Percentiles rank a stretch among this genome's conserved stretches.
phyloP scores from a whole-genome alignment of 2,888 invertebrate genomes.

The Timema podura region DNA sequence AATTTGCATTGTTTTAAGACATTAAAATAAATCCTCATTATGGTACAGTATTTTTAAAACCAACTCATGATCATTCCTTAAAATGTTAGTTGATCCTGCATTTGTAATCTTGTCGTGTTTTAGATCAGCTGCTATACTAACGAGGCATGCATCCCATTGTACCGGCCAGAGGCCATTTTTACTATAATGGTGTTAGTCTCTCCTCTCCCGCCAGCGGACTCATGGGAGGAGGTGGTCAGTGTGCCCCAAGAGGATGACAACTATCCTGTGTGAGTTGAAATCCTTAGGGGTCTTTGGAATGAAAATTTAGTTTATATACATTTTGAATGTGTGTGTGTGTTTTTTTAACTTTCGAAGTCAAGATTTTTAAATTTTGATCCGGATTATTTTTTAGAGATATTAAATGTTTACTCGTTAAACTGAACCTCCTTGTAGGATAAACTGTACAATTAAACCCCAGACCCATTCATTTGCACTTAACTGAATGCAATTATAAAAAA shows the following conservation, averaged over 20 bases:
- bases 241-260: conserved; percentile 16
- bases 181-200: conserved; percentile 73
- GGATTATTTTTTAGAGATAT: neutral
- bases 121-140: conserved; percentile 59
- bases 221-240: conserved; percentile 48
- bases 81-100: conserved; percentile 7
- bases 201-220: conserved; percentile 58
- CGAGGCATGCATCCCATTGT: conserved; percentile 66
- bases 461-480: no score
- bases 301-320: conserved; percentile 16
- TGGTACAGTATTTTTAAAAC: neutral
- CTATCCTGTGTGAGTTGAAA: conserved; percentile 20
- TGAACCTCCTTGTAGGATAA: no score
- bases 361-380: no score
- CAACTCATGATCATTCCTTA: neutral
- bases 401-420: neutral
- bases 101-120: conserved; percentile 13
- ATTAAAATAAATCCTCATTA: neutral
- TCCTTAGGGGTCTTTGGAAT: conserved; percentile 18
- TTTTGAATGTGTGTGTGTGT: no score
- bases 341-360: no score
- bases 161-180: conserved; percentile 52
- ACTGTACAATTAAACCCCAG: no score
- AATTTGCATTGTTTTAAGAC: neutral
- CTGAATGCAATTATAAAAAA: no score